These are phyloP conservation scores for Grantiella picta DNA, from an alignment of 2,113 vertebrate species.

Conservation along the genomic window DNA sequence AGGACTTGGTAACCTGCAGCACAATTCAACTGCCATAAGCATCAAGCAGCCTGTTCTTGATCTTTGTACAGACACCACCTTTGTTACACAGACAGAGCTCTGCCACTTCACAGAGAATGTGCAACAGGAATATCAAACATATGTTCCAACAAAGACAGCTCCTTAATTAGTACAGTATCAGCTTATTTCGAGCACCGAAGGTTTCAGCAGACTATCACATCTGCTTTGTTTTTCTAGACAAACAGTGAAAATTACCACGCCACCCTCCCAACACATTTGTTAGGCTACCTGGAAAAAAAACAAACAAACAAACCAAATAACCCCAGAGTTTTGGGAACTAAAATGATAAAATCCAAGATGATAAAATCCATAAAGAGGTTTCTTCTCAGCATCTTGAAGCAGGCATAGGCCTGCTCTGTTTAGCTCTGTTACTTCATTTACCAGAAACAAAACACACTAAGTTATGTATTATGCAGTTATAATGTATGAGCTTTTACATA, in stretches of 20 bases:
- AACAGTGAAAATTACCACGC: neutral
- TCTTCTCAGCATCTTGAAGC: neutral
- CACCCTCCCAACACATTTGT: neutral
- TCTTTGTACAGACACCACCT: conserved; percentile 39
- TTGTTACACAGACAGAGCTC: neutral
- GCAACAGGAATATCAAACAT: neutral
- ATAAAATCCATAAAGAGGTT: neutral
- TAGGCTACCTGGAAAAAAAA: neutral
- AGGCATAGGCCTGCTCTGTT: neutral
- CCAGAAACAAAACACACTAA: neutral
- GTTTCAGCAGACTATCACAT: conserved; percentile 19
- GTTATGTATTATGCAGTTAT: neutral
- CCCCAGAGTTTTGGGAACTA: neutral
- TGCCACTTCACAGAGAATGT: neutral
- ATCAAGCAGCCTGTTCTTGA: neutral
- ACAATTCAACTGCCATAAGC: neutral
- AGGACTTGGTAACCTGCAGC: conserved; percentile 7
- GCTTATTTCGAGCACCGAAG: neutral
- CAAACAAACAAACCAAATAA: neutral
- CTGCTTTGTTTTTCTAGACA: neutral
- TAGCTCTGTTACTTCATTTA: neutral
- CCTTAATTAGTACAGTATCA: neutral
- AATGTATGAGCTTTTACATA: neutral
- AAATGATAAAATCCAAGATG: neutral
- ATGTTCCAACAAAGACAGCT: neutral